A percentile compares a stretch with the other conserved stretches of the same genome.
Evolutionary conservation across 2,113 vertebrate genomes (phyloP).

Genomic region (Cathartes aura): DNA sequence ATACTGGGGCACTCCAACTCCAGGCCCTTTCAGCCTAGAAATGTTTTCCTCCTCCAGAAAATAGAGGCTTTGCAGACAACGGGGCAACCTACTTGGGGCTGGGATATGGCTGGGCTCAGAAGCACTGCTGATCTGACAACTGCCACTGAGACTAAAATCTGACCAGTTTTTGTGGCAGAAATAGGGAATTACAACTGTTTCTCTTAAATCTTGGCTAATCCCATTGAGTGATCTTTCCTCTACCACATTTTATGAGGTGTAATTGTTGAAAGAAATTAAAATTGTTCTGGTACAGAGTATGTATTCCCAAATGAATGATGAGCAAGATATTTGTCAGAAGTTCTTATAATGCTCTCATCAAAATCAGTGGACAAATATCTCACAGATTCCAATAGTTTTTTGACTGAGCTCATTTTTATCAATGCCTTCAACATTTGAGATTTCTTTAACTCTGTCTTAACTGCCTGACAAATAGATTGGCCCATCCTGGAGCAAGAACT

Average conservation of each 20-base stretch:
- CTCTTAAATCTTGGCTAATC: not conserved
- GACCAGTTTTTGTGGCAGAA: not conserved
- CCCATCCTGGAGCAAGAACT: not conserved
- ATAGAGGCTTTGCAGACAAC: fast-evolving
- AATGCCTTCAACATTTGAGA: not conserved
- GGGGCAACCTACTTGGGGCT: not conserved
- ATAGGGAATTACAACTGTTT: not conserved
- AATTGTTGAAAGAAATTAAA: not conserved
- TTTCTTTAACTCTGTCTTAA: not conserved
- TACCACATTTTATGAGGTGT: not conserved
- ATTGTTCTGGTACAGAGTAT: not conserved
- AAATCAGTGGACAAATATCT: not conserved
- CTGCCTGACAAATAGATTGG: not conserved
- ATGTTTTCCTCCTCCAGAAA: not conserved
- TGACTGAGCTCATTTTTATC: not conserved
- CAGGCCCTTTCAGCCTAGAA: not conserved
- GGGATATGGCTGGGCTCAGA: not conserved
- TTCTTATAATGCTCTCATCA: not conserved
- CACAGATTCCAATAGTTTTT: not conserved
- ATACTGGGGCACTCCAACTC: not conserved
- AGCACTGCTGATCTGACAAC: not conserved
- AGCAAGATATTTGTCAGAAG: not conserved
- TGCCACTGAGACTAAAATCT: not conserved
- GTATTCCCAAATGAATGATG: not conserved
- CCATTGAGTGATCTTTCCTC: not conserved